These are phyloP conservation scores for Holothuria leucospilota DNA, from an alignment of 53 echinoderm and acorn worm genomes.

Conservation along the genomic window DNA sequence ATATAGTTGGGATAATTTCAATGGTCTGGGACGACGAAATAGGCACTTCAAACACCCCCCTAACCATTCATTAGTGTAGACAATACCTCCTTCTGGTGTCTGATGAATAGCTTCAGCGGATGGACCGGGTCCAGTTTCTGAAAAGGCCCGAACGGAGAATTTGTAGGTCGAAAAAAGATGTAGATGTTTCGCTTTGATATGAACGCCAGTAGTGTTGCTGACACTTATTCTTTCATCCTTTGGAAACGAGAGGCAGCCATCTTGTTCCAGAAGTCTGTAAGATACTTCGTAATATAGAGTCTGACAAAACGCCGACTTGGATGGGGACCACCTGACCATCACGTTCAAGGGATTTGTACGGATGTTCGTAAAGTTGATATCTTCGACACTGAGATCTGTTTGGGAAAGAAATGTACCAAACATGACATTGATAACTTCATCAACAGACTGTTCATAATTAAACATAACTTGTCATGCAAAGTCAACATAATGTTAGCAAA, in stretches of 20 bases:
- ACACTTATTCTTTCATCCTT: background rate
- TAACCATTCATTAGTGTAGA: no score
- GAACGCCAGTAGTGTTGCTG: conserved; percentile 15
- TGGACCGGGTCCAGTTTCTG: conserved; percentile 49
- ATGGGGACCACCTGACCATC: conserved; percentile 47
- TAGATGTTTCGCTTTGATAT: conserved; percentile 47
- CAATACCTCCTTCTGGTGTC: conserved; percentile 29
- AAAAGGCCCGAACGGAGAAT: conserved; percentile 51
- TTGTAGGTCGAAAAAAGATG: conserved; percentile 62
- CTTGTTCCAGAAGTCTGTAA: conserved; percentile 48
- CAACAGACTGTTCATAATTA: no score
- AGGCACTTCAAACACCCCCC: no score
- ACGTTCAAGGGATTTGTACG: conserved; percentile 4
- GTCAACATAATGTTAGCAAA: background rate
- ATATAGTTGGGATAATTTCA: no score
- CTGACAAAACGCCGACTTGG: conserved; percentile 28
- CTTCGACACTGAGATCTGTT: background rate
- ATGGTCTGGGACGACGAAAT: no score
- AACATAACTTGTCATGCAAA: no score
- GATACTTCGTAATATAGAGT: conserved; percentile 39
- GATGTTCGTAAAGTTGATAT: background rate
- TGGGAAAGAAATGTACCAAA: background rate
- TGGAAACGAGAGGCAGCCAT: conserved; percentile 35
- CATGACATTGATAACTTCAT: background rate
- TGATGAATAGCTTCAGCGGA: background rate